These are phyloP conservation scores for Pangasius larnaudii DNA, from an alignment of 2,797 vertebrate species.

Conservation along the genomic window DNA sequence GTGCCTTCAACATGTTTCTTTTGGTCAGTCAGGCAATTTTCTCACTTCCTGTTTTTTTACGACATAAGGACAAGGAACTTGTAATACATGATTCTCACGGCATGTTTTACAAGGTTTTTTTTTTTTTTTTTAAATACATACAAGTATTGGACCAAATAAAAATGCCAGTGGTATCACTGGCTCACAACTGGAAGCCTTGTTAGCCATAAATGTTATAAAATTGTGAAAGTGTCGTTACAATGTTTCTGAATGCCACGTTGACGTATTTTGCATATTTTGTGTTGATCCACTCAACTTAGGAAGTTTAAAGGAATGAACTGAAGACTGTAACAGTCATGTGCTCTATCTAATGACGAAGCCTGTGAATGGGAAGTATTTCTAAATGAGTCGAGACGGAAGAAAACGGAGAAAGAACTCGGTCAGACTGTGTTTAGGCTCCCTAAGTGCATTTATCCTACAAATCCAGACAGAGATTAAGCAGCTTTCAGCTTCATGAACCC, in stretches of 20 bases:
- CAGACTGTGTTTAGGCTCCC: background rate
- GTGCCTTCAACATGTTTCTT: background rate
- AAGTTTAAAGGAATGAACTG: background rate
- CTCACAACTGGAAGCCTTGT: background rate
- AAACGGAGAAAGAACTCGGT: background rate
- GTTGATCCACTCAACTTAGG: background rate
- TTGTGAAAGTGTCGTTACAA: too few species aligned
- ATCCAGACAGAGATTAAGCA: slow-evolving; percentile 12
- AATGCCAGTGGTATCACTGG: background rate
- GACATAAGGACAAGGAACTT: background rate
- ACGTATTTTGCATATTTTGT: background rate
- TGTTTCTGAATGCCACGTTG: background rate
- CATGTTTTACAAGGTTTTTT: background rate
- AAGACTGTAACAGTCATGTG: background rate
- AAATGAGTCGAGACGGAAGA: background rate
- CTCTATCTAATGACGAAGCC: background rate
- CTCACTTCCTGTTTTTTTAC: background rate
- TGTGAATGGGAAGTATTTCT: background rate
- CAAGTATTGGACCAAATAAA: background rate
- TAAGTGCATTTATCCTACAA: slow-evolving; percentile 8
- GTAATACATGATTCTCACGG: background rate
- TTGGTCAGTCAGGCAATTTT: too few species aligned
- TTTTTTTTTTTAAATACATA: background rate
- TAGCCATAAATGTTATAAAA: background rate
- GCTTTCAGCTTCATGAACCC: background rate